These are phyloP conservation scores for Autographa pulchrina DNA, from an alignment of 2,888 invertebrate genomes.

Conservation along the genomic window DNA sequence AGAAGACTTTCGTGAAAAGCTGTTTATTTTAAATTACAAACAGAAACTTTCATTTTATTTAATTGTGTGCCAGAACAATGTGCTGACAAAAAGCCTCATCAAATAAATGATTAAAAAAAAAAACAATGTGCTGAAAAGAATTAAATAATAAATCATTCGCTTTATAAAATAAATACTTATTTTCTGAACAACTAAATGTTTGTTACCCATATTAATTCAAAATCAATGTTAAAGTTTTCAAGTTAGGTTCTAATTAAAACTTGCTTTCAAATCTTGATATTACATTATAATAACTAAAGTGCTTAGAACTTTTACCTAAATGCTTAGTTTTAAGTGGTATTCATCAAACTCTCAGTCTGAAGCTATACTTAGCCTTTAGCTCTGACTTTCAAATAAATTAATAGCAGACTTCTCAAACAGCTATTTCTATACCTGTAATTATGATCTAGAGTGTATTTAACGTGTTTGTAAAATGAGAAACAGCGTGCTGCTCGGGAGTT, in stretches of 20 bases:
- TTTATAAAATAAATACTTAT: not conserved
- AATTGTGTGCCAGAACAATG: not conserved
- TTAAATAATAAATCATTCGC: not conserved
- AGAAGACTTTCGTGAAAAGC: too few relatives aligned
- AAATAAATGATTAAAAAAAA: too few relatives aligned
- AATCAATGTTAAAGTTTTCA: conserved; percentile 9
- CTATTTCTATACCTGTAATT: not conserved
- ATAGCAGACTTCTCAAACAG: not conserved
- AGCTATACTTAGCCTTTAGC: not conserved
- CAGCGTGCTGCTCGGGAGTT: too few relatives aligned
- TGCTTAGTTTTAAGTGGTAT: not conserved
- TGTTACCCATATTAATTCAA: not conserved
- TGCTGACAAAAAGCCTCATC: too few relatives aligned
- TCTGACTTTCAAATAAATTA: not conserved
- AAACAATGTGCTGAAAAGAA: not conserved
- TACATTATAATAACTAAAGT: not conserved
- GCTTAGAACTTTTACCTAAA: not conserved
- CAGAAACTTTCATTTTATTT: too few relatives aligned
- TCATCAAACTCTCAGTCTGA: not conserved
- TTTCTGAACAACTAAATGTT: not conserved
- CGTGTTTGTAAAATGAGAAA: too few relatives aligned
- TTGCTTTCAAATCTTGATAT: conserved; percentile 1
- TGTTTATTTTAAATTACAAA: too few relatives aligned
- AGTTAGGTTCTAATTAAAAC: not conserved
- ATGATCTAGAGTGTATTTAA: not conserved